Evolutionary conservation across 1,140 invertebrate species (phyloP).

Genomic region (Marisa cornuarietis): DNA sequence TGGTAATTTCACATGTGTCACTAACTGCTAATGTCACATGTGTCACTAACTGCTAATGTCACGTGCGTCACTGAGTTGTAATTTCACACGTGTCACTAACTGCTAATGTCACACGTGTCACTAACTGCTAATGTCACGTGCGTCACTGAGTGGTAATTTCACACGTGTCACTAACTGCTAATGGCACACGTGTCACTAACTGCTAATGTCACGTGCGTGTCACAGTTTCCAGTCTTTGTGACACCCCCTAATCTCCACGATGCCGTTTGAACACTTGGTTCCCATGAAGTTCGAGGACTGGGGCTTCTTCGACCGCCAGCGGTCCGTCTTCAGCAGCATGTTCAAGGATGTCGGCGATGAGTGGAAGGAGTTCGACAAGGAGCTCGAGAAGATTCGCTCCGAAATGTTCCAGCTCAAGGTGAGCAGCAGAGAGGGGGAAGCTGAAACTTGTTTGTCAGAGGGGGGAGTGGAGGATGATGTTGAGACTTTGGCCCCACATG

Average conservation of each 20-base stretch:
- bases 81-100: too few species aligned
- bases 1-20: too few species aligned
- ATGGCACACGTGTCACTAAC: too few species aligned
- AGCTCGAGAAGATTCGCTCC: constrained; percentile 50
- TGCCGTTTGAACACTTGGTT: constrained; percentile 38
- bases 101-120: too few species aligned
- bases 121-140: too few species aligned
- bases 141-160: too few species aligned
- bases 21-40: too few species aligned
- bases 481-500: background rate
- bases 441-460: background rate
- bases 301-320: constrained; percentile 59
- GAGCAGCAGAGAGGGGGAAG: background rate
- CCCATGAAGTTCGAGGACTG: constrained; percentile 47
- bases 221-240: background rate
- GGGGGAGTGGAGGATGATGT: background rate
- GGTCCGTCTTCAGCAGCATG: constrained; percentile 42
- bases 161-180: too few species aligned
- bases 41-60: too few species aligned
- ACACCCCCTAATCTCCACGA: background rate
- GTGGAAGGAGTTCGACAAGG: constrained; percentile 47
- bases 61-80: too few species aligned
- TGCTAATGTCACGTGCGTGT: background rate
- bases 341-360: constrained; percentile 45
- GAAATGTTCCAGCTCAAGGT: constrained; percentile 52